Evolutionary conservation across 23 tunicate genomes (phyloP).

Genomic region (Aplidium turbinatum): DNA sequence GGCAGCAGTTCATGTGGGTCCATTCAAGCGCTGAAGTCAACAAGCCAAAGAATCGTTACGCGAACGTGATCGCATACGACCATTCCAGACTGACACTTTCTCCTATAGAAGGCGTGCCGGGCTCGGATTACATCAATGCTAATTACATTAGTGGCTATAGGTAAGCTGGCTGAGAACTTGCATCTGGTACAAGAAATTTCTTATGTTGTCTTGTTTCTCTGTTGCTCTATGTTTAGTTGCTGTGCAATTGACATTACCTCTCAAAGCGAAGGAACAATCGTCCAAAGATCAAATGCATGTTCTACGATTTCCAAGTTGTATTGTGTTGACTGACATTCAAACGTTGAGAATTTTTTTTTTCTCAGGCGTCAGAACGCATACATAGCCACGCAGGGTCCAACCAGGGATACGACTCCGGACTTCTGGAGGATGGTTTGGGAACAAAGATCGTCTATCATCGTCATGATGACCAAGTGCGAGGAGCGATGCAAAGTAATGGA

Average conservation of each 20-base stretch:
- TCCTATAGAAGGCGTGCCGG: conserved; percentile 97
- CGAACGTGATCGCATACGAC: conserved; percentile 94
- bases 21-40: conserved; percentile 82
- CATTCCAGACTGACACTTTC: conserved; percentile 90
- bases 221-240: too few relatives aligned
- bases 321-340: too few relatives aligned
- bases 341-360: too few relatives aligned
- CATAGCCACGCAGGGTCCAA: conserved; percentile 95
- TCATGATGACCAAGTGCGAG: conserved; percentile 94
- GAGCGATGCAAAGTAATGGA: conserved; percentile 72
- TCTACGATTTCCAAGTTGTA: too few relatives aligned
- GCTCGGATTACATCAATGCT: conserved; percentile 96
- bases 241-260: too few relatives aligned
- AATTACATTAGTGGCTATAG: conserved; percentile 91
- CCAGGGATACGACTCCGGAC: conserved; percentile 64
- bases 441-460: conserved; percentile 62
- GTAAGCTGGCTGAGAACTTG: conserved; percentile 20
- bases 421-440: conserved; percentile 99
- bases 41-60: conserved; percentile 94
- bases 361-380: conserved; percentile 82
- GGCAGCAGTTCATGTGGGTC: conserved; percentile 94
- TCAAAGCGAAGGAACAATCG: too few relatives aligned
- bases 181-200: too few relatives aligned
- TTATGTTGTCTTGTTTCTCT: too few relatives aligned
- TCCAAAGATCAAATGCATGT: too few relatives aligned